Evolutionary conservation across 2,113 vertebrate genomes (phyloP).

Genomic region (Apteryx owenii): DNA sequence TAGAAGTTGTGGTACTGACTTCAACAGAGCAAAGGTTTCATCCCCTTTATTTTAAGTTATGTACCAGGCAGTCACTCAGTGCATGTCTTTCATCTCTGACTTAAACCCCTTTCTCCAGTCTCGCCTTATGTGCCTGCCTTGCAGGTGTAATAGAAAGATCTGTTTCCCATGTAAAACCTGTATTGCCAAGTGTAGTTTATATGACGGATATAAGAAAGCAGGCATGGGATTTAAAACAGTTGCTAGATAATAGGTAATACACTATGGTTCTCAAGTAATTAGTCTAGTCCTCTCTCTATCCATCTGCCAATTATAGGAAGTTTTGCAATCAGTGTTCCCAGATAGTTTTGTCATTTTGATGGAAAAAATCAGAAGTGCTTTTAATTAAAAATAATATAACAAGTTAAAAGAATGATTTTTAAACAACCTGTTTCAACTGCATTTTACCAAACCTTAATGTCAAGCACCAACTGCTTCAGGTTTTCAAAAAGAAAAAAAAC

Average conservation of each 20-base stretch:
- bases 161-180: not conserved
- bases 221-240: not conserved
- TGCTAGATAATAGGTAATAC: not conserved
- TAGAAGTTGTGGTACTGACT: not conserved
- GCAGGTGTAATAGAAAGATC: not conserved
- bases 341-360: not conserved
- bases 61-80: not conserved
- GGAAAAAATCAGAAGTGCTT: not conserved
- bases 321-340: not conserved
- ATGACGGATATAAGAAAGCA: not conserved
- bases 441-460: not conserved
- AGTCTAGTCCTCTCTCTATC: not conserved
- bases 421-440: not conserved
- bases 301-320: not conserved
- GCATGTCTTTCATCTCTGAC: not conserved
- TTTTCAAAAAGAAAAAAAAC: not conserved
- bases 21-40: not conserved
- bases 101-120: not conserved
- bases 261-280: not conserved
- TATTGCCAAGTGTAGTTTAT: not conserved
- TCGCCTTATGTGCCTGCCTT: not conserved
- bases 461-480: not conserved
- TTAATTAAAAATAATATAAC: not conserved
- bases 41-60: not conserved
- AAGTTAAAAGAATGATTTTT: not conserved